phyloP scores from a whole-genome alignment of 2,888 invertebrate species.

The Drosophila nr. fundita region DNA sequence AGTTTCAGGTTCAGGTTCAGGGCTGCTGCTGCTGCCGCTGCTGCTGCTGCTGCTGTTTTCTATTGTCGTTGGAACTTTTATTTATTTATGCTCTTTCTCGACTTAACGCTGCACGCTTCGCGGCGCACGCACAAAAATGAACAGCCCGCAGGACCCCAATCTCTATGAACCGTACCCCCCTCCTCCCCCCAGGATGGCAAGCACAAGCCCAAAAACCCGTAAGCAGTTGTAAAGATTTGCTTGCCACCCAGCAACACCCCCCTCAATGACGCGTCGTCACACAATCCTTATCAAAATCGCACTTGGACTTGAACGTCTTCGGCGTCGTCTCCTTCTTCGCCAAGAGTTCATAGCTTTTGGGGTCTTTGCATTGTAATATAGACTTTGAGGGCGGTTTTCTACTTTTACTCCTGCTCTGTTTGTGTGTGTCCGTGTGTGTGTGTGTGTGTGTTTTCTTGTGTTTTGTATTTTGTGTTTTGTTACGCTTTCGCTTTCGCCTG shows the following conservation, averaged over 20 bases:
- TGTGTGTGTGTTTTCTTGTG: constrained; percentile 4
- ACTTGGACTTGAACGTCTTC: constrained; percentile 54
- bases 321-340: constrained; percentile 13
- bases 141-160: constrained; percentile 1
- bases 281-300: constrained; percentile 61
- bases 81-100: constrained; percentile 80
- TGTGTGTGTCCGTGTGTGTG: background rate
- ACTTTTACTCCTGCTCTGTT: constrained; percentile 21
- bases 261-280: constrained; percentile 38
- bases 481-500: constrained; percentile 54
- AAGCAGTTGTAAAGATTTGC: constrained; percentile 39
- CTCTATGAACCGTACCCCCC: background rate
- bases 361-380: constrained; percentile 63
- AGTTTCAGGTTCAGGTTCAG: constrained; percentile 11
- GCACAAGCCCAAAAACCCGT: background rate
- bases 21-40: constrained; percentile 12
- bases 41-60: constrained; percentile 35
- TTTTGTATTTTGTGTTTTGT: constrained; percentile 34
- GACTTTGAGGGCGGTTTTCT: constrained; percentile 54
- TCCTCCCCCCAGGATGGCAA: background rate
- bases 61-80: constrained; percentile 69
- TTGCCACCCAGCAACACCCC: background rate
- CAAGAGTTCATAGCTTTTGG: constrained; percentile 71
- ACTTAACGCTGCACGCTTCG: constrained; percentile 80
- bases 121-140: constrained; percentile 54